Evolutionary conservation across 2,797 vertebrate genomes (phyloP), one percentile per base, ranked within the genome.

Genomic region (Cygnus olor): DNA sequence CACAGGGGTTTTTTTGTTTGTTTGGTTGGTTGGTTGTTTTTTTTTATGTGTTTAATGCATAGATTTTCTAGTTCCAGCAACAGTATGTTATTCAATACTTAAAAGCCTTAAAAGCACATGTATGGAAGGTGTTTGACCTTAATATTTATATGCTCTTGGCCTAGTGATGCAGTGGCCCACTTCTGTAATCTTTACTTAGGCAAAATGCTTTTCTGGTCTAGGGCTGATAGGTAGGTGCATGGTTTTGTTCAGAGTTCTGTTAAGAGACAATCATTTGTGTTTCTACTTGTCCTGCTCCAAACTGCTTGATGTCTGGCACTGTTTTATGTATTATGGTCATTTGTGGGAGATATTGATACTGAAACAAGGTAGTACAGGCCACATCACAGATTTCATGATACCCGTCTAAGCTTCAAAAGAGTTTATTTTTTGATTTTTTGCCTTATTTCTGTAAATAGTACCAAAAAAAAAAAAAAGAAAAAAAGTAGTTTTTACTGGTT

Each of bases 281-380:
- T 95, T 68, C 58, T 86, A 6, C 58, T 90, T 88, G 11, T 89
- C 30, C 38, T 77, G 20, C 42, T 70, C 58, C 85, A 95, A 81
- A 60, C 79, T 85, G 40, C 58, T n/a, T 94, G 92, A 65, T 90
- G 28, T 94, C 79, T 93, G 80, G n/a, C 49, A 66, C 64, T 86
- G 66, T 77, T 92, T 77, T 79, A 87, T 7, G 28, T 71, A 80
- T 94, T 91, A 44, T 11, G 27, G 65, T 92, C 69, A 89, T 79
- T 87, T 86, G 27, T 66, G 34, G 78, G 47, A 78, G 56, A 85
- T 80, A 65, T 34, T 74, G 69, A 38, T 56, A 54, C 7, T 2
- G 16, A 72, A 80, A 57, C 47, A 25, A 66, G 40, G 16, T 22
- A 7, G 49, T 49, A n/a, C 14, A 18, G 44, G n/a, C 30, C 22